A percentile compares a stretch with the other conserved stretches of the same genome.
phyloP scores from a whole-genome alignment of 2,888 invertebrate genomes.

The Oscheius sp. region DNA sequence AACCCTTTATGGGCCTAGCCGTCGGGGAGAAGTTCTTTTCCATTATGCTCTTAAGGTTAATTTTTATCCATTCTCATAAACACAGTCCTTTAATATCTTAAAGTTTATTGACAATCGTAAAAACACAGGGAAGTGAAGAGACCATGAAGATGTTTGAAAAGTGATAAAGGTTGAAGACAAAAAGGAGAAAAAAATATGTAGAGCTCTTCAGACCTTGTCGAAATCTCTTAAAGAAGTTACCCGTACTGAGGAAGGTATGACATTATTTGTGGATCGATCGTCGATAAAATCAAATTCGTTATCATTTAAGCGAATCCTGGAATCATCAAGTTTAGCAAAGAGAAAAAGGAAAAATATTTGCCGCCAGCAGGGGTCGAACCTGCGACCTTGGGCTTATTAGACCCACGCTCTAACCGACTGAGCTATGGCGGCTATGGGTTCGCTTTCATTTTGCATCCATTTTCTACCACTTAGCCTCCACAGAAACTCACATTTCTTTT shows the following conservation, averaged over 20 bases:
- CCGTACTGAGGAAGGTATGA: slow-evolving; percentile 65
- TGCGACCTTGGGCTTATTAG: slow-evolving; percentile 73
- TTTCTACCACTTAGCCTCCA: neutral
- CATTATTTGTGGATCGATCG: slow-evolving; percentile 51
- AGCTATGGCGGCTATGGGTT: slow-evolving; percentile 68
- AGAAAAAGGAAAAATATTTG: slow-evolving; percentile 56
- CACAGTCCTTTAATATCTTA: neutral
- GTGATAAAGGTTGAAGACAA: slow-evolving; percentile 78
- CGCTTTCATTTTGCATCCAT: neutral
- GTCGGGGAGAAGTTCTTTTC: neutral
- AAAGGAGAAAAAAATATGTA: no score
- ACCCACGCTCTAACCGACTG: slow-evolving; percentile 73
- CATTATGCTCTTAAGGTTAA: neutral
- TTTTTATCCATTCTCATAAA: neutral
- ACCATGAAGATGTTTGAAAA: slow-evolving; percentile 77
- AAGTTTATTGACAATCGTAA: neutral
- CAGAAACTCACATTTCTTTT: slow-evolving; percentile 18
- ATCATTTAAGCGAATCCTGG: slow-evolving; percentile 2
- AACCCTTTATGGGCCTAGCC: slow-evolving; percentile 25
- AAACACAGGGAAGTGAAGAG: slow-evolving; percentile 17
- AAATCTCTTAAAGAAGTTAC: slow-evolving; percentile 60
- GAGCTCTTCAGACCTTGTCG: neutral
- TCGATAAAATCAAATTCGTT: slow-evolving; percentile 64
- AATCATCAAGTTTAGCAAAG: neutral
- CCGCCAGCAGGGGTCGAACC: slow-evolving; percentile 73